A percentile compares a stretch with the other conserved stretches of the same genome.
phyloP scores from a whole-genome alignment of 2,888 invertebrate species.

The Volucella zonaria region DNA sequence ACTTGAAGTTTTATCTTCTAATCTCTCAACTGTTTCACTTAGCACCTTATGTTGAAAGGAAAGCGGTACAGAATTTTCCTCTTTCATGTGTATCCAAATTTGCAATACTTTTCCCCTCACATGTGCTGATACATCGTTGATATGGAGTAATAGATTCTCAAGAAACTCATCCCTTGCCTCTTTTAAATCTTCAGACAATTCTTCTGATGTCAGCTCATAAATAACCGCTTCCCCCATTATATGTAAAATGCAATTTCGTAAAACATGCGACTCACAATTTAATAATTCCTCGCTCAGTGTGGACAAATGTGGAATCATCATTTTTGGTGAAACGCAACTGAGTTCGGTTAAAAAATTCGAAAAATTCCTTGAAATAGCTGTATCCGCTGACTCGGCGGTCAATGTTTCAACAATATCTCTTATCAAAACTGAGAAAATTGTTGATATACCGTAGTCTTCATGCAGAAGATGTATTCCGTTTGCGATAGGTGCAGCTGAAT shows the following conservation, averaged over 20 bases:
- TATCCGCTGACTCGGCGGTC: slow-evolving; percentile 79
- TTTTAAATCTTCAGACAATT: slow-evolving; percentile 87
- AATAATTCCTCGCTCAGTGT: slow-evolving; percentile 81
- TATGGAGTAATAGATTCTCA: slow-evolving; percentile 90
- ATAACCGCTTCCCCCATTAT: slow-evolving; percentile 92
- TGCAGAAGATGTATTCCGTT: slow-evolving; percentile 80
- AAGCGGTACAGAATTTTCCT: slow-evolving; percentile 91
- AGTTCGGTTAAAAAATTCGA: slow-evolving; percentile 81
- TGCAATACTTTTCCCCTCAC: slow-evolving; percentile 93
- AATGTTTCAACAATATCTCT: slow-evolving; percentile 81
- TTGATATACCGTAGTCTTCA: slow-evolving; percentile 81
- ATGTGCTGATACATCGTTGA: slow-evolving; percentile 92
- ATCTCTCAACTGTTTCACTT: slow-evolving; percentile 86
- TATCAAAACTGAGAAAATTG: slow-evolving; percentile 80
- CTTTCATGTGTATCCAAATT: slow-evolving; percentile 91
- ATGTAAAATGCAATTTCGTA: slow-evolving; percentile 92
- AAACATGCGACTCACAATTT: slow-evolving; percentile 85
- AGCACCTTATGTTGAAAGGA: slow-evolving; percentile 87
- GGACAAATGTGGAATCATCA: slow-evolving; percentile 82
- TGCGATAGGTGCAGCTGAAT: slow-evolving; percentile 79
- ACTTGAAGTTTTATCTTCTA: slow-evolving; percentile 91
- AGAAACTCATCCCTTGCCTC: slow-evolving; percentile 90
- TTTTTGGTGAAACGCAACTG: slow-evolving; percentile 78
- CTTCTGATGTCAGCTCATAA: slow-evolving; percentile 88
- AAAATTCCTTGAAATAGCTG: slow-evolving; percentile 79